phyloP scores from a whole-genome alignment of 2,797 vertebrate genomes.

The Chelon labrosus region DNA sequence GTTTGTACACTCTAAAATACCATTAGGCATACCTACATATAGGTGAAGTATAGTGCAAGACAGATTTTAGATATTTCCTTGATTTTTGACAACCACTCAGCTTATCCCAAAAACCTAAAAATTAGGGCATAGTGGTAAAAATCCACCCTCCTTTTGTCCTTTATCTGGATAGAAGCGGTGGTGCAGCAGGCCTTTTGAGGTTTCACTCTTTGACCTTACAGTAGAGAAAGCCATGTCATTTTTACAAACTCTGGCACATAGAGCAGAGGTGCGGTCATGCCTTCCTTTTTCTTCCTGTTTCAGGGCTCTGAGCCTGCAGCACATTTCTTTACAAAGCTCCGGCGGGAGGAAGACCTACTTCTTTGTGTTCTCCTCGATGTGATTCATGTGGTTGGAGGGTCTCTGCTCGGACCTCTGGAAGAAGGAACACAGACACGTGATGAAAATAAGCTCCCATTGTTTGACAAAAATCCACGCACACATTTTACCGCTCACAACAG shows the following conservation, averaged over 20 bases:
- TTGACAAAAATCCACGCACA: constrained; percentile 1
- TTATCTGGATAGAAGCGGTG: not conserved
- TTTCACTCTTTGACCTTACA: not conserved
- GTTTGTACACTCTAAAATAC: too few relatives aligned
- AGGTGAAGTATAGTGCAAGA: too few relatives aligned
- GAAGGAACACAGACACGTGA: constrained; percentile 42
- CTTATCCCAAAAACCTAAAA: not conserved
- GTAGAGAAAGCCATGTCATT: constrained; percentile 20
- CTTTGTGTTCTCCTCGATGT: constrained; percentile 90
- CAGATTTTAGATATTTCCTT: constrained; percentile 10
- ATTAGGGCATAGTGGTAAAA: not conserved
- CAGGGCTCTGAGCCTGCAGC: constrained; percentile 14
- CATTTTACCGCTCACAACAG: not conserved
- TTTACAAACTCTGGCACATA: constrained; percentile 12
- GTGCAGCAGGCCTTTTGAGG: not conserved
- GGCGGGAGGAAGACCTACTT: constrained; percentile 86
- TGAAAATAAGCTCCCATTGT: constrained; percentile 28
- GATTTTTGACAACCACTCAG: constrained; percentile 1
- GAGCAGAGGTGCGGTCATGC: constrained; percentile 27
- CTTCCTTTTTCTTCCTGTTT: constrained; percentile 18
- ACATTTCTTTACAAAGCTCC: constrained; percentile 52
- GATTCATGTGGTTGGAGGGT: constrained; percentile 78
- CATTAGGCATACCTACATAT: too few relatives aligned
- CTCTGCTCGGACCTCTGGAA: constrained; percentile 87
- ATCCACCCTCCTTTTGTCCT: not conserved